Evolutionary conservation across 1,140 invertebrate genomes (phyloP), one percentile per base, ranked within the genome.

Genomic region (Thaumetopoea pityocampa): DNA sequence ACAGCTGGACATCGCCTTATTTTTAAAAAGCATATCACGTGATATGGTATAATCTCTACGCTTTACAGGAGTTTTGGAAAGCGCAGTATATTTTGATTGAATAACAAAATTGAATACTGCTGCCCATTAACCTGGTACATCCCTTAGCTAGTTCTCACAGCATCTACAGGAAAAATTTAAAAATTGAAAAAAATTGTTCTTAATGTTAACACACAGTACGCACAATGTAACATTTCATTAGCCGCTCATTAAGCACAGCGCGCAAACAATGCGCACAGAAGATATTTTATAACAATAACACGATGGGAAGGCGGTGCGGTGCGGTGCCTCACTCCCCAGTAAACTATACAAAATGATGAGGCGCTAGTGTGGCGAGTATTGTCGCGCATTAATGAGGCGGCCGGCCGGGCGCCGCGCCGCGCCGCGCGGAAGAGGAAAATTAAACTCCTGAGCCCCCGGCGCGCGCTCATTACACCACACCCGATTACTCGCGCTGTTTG

Each of bases 401-500:
- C 54, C 19, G 58, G 61, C 59, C 62, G 64, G 60, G 51, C 69
- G 65, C 56, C 66, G 73, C 65, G 61, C n/a, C n/a, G n/a, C n/a
- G 64, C 60, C 54, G 66, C 53, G 62, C 77, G 77, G 80, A 84
- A 84, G 68, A 84, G 80, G 80, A 81, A 84, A 84, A 84, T 84
- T 84, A 84, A 81, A 81, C 76, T 72, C 64, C 73, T 73, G 77
- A 67, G 74, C 72, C 73, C 65, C 53, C 48, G 68, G 77, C 70
- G 71, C 67, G 63, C 70, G 64, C 78, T 78, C 76, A 77, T 74
- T 80, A 72, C 65, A 74, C 67, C 63, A 70, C 73, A 70, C 69
- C 67, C 70, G 72, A 72, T 78, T 70, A 78, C 69, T 74, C 48
- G 51, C 57, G 55, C 63, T 64, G 51, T 70, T 70, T 73, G 62